Evolutionary conservation across 1,140 invertebrate genomes (phyloP).

Genomic region (Venustaconcha ellipsiformis): DNA sequence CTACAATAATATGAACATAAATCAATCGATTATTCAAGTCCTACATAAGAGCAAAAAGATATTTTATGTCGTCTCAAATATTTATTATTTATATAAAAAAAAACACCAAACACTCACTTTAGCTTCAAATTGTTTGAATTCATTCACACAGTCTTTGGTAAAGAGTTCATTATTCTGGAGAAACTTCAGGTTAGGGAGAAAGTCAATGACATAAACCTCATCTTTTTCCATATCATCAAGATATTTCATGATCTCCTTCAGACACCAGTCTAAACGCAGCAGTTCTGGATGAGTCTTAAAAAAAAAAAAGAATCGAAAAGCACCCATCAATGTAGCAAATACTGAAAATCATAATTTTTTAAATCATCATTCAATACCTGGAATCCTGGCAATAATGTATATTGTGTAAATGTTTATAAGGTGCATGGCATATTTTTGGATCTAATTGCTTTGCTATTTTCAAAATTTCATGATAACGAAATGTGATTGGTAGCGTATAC

Average conservation of each 20-base stretch:
- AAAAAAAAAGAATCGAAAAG: not conserved
- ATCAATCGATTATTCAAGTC: too few species aligned
- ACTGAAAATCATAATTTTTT: not conserved
- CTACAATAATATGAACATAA: too few species aligned
- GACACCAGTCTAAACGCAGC: slow-evolving; percentile 13
- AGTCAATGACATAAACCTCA: slow-evolving; percentile 15
- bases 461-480: too few species aligned
- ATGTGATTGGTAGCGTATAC: too few species aligned
- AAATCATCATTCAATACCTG: not conserved
- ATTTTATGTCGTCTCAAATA: too few species aligned
- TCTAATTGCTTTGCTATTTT: not conserved
- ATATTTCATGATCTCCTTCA: slow-evolving; percentile 9
- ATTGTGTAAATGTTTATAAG: not conserved
- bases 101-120: slow-evolving; percentile 6
- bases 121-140: slow-evolving; percentile 19
- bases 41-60: too few species aligned
- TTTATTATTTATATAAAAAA: not conserved
- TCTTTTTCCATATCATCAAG: not conserved
- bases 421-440: not conserved
- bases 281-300: slow-evolving; percentile 16
- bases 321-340: not conserved
- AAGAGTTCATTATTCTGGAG: slow-evolving; percentile 22
- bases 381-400: not conserved
- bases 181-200: slow-evolving; percentile 30
- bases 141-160: slow-evolving; percentile 26